Conservation (phyloP, 2,888 invertebrate species). For the Linnaemya vulpina region DNA sequence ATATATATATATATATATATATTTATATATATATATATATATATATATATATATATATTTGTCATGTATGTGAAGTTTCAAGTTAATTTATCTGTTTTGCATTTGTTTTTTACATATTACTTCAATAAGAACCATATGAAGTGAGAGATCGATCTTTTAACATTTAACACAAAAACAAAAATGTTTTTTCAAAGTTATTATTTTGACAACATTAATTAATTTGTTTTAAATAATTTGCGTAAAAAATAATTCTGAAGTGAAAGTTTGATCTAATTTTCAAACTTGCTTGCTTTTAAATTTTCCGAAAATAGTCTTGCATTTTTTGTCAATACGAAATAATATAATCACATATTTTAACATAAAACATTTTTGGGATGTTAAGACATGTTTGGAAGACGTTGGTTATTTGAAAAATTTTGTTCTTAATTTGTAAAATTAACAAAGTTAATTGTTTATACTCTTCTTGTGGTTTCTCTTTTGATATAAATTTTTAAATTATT, state of each 20-base stretch:
- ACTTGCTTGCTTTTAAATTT: too few species aligned
- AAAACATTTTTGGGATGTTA: conserved; percentile 27
- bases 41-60: too few species aligned
- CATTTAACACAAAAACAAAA: conserved; percentile 3
- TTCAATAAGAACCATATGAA: conserved; percentile 39
- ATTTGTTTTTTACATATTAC: conserved; percentile 56
- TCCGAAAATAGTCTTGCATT: too few species aligned
- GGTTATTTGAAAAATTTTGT: background rate
- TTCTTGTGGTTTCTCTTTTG: conserved; percentile 22
- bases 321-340: too few species aligned
- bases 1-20: too few species aligned
- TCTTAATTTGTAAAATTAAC: conserved; percentile 62
- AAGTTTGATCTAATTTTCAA: too few species aligned
- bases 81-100: conserved; percentile 2
- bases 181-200: background rate
- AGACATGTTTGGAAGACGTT: conserved; percentile 57
- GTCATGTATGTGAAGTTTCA: too few species aligned
- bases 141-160: conserved; percentile 53
- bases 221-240: background rate
- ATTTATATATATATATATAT: too few species aligned
- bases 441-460: conserved; percentile 45
- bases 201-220: background rate
- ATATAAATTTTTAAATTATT: conserved; percentile 56
- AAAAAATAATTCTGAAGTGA: background rate
- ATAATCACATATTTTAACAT: background rate